phyloP scores from a whole-genome alignment of 2,888 invertebrate genomes.

The Agonopterix heracliana region DNA sequence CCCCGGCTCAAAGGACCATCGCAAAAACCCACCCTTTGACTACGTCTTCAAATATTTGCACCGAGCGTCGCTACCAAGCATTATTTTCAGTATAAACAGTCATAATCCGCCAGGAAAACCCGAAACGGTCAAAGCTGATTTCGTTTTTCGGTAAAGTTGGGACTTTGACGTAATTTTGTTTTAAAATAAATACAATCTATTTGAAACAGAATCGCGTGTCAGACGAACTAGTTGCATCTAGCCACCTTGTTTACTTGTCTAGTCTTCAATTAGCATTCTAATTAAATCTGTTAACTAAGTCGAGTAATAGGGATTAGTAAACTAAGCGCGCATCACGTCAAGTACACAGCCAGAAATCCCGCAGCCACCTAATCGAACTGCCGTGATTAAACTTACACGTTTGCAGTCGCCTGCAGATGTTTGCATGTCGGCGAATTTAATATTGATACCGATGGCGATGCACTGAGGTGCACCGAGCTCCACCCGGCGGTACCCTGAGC shows the following conservation, averaged over 20 bases:
- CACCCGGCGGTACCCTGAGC: not conserved
- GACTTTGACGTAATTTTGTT: not conserved
- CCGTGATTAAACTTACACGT: constrained; percentile 45
- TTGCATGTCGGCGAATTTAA: constrained; percentile 48
- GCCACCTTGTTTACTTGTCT: constrained; percentile 18
- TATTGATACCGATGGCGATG: constrained; percentile 43
- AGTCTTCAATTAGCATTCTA: constrained; percentile 10
- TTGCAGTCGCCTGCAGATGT: constrained; percentile 41
- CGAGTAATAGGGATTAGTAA: not conserved
- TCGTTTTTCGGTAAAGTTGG: constrained; percentile 28
- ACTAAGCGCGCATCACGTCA: constrained; percentile 7
- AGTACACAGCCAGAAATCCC: constrained; percentile 12
- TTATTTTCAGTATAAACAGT: constrained; percentile 71
- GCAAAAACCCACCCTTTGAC: constrained; percentile 71
- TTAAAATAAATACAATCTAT: too few species aligned
- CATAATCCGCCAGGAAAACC: constrained; percentile 45
- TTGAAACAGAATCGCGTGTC: too few species aligned
- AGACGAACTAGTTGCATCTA: too few species aligned
- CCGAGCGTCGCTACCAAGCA: constrained; percentile 61
- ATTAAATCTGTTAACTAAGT: too few species aligned
- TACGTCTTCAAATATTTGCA: constrained; percentile 70
- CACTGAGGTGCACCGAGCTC: not conserved
- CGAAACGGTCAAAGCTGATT: constrained; percentile 40
- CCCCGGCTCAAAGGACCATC: constrained; percentile 51
- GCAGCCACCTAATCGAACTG: constrained; percentile 40